Evolutionary conservation across 2,113 vertebrate species (phyloP), one percentile per base, ranked within the genome.

Genomic region (Nothobranchius furzeri): DNA sequence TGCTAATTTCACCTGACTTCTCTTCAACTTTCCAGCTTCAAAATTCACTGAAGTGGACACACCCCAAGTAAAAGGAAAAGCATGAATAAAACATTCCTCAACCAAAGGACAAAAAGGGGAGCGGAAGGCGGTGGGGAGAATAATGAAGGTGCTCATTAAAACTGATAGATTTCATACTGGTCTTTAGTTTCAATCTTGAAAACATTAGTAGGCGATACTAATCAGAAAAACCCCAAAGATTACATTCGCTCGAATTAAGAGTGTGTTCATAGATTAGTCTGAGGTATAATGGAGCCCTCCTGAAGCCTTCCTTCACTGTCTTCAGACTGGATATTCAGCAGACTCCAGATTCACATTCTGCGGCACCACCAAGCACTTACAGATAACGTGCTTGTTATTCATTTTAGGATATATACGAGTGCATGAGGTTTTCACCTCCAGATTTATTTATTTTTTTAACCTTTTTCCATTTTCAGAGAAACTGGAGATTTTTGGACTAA

Each of bases 21-120:
- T 68, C 48, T 78, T 72, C 65, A 83, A 79, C 60, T 73, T 88
- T 54, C 62, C 20, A 62, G 76, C 82, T 83, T 86, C 71, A 88
- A 81, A 77, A 73, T 76, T 69, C 56, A 66, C 68, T 75, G 68
- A 76, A 83, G 61, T 54, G 69, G 72, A 78, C 67, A 57, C 53
- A 74, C 60, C 50, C 40, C 1, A 57, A 80, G 60, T 64, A 72
- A 54, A 82, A 76, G 70, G 68, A 64, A 66, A 65, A 59, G 59
- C 64, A 80, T 86, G 70, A 81, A 86, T 85, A 82, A 85, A 85
- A 78, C 59, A 86, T 88, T 73, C 24, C 78, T 68, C 63, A 75
- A 59, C 78, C 65, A 70, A 50, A 84, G 75, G 60, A 46, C 15
- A 59, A 57, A 54, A 14, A 48, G 58, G 64, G 42, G 43, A 54